Evolutionary conservation across 2,888 invertebrate species (phyloP), one percentile per base, ranked within the genome.

Genomic region (Drosophila gaucha): DNA sequence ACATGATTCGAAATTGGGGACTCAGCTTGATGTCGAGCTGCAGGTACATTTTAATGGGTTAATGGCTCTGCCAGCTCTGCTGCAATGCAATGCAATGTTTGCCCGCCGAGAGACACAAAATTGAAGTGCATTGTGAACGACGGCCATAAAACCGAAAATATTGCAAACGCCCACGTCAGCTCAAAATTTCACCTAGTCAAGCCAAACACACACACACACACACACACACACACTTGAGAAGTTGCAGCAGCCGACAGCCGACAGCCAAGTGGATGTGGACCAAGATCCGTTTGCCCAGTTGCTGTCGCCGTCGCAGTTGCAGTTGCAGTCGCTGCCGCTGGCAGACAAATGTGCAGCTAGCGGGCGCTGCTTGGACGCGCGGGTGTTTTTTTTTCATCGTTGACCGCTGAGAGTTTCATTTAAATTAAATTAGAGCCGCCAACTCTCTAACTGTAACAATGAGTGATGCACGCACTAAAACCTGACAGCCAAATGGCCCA

Each of bases 381-480:
- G 83, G 83, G 86, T 86, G 86, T 83, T 69, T 55, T 43, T 16
- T 18, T 18, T 35, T 33, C 6, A 5, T 26, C 4, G 4, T 6
- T 26, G 57, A 57, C 69, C 63, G 52, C 58, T 36, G 54, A 49
- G 65, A 77, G 65, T 69, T 86, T 74, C 85, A 86, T 85, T 85
- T 85, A 86, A 85, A 85, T 85, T 85, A 78, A 85, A 85, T 85
- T 84, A 84, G 83, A 86, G 86, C 54, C 80, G 75, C 86, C 78
- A 72, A 82, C 82, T 86, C 74, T 84, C 86, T 86, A 86, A 85
- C 84, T 75, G 87, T 82, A 85, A 86, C 87, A 86, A 85, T 85
- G 84, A 85, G 70, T 85, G 84, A 84, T 84, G 85, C 69, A 83
- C 82, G 86, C 82, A 83, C 82, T 82, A 82, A 82, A 82, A 78